These are phyloP conservation scores for Leptopilina myrica DNA, from an alignment of 2,888 invertebrate species.

Conservation along the genomic window DNA sequence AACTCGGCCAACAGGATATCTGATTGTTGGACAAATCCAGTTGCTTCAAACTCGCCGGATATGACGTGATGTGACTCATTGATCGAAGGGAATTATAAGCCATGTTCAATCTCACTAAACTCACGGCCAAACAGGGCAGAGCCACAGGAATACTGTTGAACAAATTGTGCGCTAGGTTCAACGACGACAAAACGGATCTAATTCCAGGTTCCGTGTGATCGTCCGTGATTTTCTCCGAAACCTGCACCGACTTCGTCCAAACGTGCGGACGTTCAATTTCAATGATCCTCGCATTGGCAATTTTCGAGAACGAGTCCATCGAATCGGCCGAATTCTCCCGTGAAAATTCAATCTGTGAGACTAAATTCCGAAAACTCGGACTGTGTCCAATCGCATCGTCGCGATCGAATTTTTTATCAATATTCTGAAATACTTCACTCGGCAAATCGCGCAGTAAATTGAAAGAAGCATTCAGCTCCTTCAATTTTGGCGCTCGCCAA, in stretches of 20 bases:
- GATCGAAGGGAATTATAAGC: slow-evolving; percentile 88
- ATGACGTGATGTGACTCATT: slow-evolving; percentile 85
- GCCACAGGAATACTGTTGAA: slow-evolving; percentile 92
- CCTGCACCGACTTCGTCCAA: slow-evolving; percentile 84
- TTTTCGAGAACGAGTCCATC: slow-evolving; percentile 73
- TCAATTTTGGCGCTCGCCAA: slow-evolving; percentile 91
- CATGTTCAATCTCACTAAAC: slow-evolving; percentile 91
- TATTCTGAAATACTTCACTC: slow-evolving; percentile 71
- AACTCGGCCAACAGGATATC: slow-evolving; percentile 92
- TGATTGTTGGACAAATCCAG: slow-evolving; percentile 95
- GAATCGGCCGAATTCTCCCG: slow-evolving; percentile 73
- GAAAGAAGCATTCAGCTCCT: slow-evolving; percentile 92
- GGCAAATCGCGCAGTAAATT: slow-evolving; percentile 90
- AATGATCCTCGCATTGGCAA: slow-evolving; percentile 74
- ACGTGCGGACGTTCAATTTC: slow-evolving; percentile 87
- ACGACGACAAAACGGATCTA: slow-evolving; percentile 83
- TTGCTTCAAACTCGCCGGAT: slow-evolving; percentile 92
- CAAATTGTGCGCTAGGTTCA: slow-evolving; percentile 94
- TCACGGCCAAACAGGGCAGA: slow-evolving; percentile 93
- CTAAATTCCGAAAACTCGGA: slow-evolving; percentile 67
- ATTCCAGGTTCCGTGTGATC: slow-evolving; percentile 80
- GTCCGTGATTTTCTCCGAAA: slow-evolving; percentile 82
- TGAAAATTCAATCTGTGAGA: slow-evolving; percentile 65
- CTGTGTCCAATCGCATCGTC: slow-evolving; percentile 69
- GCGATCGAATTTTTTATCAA: slow-evolving; percentile 63